Base-by-base conservation (phyloP, 1,140 invertebrate species). In the Neodiprion virginianus region DNA sequence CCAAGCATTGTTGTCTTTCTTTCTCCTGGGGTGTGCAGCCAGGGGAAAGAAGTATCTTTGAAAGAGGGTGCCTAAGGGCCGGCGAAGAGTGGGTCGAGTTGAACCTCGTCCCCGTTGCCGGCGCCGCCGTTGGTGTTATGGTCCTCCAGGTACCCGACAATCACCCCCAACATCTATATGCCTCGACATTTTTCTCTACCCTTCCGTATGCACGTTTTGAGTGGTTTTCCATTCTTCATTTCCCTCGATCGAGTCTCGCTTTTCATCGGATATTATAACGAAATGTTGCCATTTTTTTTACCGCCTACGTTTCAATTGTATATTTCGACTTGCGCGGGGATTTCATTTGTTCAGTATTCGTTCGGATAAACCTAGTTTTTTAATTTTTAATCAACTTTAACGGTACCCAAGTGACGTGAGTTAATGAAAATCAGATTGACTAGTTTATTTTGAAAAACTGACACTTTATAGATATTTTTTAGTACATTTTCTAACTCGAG, bases 71-170 rank as follows among this genome's bases (percentile, higher is more conserved):
- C 88, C 91, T 99, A 79, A 92, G 95, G 77, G 95, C 96, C 75
- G 96, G 95, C 72, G 96, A 98, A 88, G 96, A 97, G 85, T 99
- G 97, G 97, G 91, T 98, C 79, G 96, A 98, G 87, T 91, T 93
- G 79, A 97, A 98, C 89, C 91, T 98, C 75, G 92, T 97, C 72
- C 93, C 94, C 77, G 96, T 98, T 40, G 96, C 96, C 53, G 94
- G 93, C 71, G 92, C 94, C 65, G 92, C 94, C 74, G 94, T 99
- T 73, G 93, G 91, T 75, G 91, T 96, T 77, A 93, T 96, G 81
- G 91, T 97, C 48, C 85, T 96, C 73, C 95, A 97, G 95, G 96
- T 97, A 88, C 78, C 72, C 71, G 14, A 8, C 74, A 50, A 68
- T 28, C 65, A 65, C 12, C 17, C 40, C 48, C 5, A 0, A 61